phyloP scores from a whole-genome alignment of 92 coral and sea anemone genomes.

The Scolanthus callimorphus region DNA sequence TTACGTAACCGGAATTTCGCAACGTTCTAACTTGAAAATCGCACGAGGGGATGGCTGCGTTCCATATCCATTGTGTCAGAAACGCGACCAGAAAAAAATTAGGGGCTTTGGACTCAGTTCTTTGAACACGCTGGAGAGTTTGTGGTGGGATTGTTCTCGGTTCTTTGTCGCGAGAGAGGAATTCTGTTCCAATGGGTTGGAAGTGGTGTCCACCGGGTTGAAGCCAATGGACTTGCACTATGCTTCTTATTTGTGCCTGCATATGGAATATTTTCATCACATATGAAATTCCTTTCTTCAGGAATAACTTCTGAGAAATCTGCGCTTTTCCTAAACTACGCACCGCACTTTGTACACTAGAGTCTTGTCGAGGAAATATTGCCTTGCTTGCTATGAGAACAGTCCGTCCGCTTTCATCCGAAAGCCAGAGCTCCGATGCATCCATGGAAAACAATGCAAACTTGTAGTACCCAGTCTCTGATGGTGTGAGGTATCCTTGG shows the following conservation, averaged over 20 bases:
- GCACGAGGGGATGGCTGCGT: slow-evolving; percentile 47
- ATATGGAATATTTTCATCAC: slow-evolving; percentile 63
- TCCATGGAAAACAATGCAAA: slow-evolving; percentile 65
- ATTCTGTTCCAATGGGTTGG: slow-evolving; percentile 22
- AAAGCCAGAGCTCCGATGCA: slow-evolving; percentile 73
- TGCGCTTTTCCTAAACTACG: slow-evolving; percentile 28
- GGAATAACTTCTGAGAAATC: slow-evolving; percentile 36
- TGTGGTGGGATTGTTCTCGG: neutral
- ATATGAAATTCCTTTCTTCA: slow-evolving; percentile 30
- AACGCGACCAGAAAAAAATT: slow-evolving; percentile 45
- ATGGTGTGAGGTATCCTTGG: slow-evolving; percentile 49
- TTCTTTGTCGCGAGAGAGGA: slow-evolving; percentile 32
- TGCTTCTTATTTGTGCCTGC: slow-evolving; percentile 30
- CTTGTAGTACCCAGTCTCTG: slow-evolving; percentile 64
- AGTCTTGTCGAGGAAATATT: neutral
- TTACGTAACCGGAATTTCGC: no score
- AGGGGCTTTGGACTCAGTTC: neutral
- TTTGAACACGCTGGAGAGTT: neutral
- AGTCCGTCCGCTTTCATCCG: slow-evolving; percentile 14
- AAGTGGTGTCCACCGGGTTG: slow-evolving; percentile 52
- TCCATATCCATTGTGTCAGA: slow-evolving; percentile 51
- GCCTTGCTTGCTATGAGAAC: slow-evolving; percentile 7
- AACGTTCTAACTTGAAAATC: neutral
- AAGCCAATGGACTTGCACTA: slow-evolving; percentile 69
- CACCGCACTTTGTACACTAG: neutral